Evolutionary conservation across 2,797 vertebrate species (phyloP), one percentile per base, ranked within the genome.

Genomic region (Brachyrhaphis roseni): DNA sequence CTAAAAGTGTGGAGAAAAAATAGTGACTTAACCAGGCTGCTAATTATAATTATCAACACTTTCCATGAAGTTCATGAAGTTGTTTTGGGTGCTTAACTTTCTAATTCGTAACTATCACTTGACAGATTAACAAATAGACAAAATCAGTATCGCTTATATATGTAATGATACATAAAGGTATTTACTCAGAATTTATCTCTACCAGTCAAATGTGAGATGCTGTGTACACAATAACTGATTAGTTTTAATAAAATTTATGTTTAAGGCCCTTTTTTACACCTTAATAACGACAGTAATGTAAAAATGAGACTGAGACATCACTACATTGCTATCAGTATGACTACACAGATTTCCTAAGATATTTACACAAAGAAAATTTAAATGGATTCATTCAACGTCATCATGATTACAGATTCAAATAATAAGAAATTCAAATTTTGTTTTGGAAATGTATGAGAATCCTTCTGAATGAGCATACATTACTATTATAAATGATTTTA

Each of bases 1-100:
- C 90, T 81, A 71, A 66, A 88, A 87, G 39, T 85, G 15, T 59
- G 47, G 75, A 41, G 1, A 77, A 74, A 47, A 77, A 75, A 74
- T 15, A 13, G 53, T 57, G 41, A 73, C 70, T 72, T 53, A 43
- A n/a, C 49, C 43, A 39, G 12, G 45, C 26, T 34, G 4, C 16
- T 73, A 49, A 66, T 26, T 49, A 47, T 55, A n/a, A 26, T n/a
- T 34, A 49, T 72, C 36, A 74, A 49, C 26, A 20, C 46, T 72
- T 51, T 49, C 1, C 28, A 20, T 49, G 28, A 73, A 49, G 31
- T 4, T 4, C 26, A 11, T 53, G 49, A 53, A 53, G 20, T 53
- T 68, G 20, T 68, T 26, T 70, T 70, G 66, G 66, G 11, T 70
- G 20, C 23, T n/a, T 13, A 70, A 12, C 23, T 70, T 70, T 43